A percentile compares a stretch with the other conserved stretches of the same genome.
Conservation (phyloP, 2,113 vertebrate genomes). For the Sturnira hondurensis region DNA sequence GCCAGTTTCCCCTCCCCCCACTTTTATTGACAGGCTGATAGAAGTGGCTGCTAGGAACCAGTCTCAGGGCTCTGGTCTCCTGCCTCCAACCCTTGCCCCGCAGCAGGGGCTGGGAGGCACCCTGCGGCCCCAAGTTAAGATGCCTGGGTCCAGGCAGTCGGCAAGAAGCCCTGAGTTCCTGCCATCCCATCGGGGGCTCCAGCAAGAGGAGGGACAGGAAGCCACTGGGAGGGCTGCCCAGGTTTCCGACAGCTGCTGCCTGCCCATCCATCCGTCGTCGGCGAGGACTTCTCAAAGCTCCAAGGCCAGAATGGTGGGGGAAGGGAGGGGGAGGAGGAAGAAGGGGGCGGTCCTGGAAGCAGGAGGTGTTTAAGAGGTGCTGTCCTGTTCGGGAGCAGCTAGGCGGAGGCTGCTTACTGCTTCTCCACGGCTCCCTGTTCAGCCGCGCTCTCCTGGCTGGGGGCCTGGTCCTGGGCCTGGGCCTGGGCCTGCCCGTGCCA, state of each 20-base stretch:
- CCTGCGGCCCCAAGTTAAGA: background rate
- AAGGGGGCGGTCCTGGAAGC: slow-evolving; percentile 61
- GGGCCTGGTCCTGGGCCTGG: slow-evolving; percentile 76
- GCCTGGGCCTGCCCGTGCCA: slow-evolving; percentile 83
- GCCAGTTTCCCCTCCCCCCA: background rate
- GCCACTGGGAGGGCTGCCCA: background rate
- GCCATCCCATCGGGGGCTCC: background rate
- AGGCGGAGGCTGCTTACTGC: slow-evolving; percentile 69
- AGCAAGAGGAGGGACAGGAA: background rate
- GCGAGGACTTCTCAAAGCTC: background rate
- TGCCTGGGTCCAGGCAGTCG: background rate
- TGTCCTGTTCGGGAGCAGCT: slow-evolving; percentile 51
- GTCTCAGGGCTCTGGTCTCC: background rate
- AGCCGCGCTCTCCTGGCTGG: slow-evolving; percentile 73
- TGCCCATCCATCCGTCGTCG: background rate
- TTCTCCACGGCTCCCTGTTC: slow-evolving; percentile 84
- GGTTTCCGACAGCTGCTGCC: slow-evolving; percentile 15
- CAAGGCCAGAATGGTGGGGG: slow-evolving; percentile 21
- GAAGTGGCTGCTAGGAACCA: background rate
- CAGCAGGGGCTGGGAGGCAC: background rate
- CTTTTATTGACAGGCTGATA: background rate
- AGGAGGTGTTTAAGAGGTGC: slow-evolving; percentile 58
- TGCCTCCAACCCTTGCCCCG: background rate
- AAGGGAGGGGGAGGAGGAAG: background rate
- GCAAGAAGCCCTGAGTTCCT: slow-evolving; percentile 17